These are phyloP conservation scores for Dendronephthya gigantea DNA, from an alignment of 64 coral and sea anemone genomes.

Conservation along the genomic window DNA sequence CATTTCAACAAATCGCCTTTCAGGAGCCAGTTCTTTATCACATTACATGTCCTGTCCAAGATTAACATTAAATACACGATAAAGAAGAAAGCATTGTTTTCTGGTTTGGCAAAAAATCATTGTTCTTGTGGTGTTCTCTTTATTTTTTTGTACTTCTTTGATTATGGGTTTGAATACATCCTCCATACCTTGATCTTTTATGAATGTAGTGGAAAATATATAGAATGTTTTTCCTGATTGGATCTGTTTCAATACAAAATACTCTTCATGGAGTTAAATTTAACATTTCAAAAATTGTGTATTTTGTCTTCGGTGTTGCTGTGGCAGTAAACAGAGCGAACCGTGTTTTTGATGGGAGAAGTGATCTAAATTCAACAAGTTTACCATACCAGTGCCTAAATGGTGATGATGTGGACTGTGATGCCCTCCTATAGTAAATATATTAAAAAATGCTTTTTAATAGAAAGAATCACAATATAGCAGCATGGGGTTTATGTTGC, in stretches of 20 bases:
- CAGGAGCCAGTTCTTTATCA: background rate
- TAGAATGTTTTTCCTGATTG: background rate
- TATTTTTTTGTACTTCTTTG: background rate
- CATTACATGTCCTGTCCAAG: background rate
- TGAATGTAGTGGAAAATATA: slow-evolving; percentile 5
- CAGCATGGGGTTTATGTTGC: background rate
- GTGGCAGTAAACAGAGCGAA: background rate
- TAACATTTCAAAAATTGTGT: slow-evolving; percentile 1
- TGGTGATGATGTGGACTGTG: background rate
- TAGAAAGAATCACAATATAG: background rate
- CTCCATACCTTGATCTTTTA: background rate
- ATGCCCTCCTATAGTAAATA: background rate
- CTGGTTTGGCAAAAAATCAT: background rate
- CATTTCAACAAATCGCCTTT: background rate
- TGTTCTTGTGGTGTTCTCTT: slow-evolving; percentile 4
- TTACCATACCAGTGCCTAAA: background rate
- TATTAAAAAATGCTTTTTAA: no score
- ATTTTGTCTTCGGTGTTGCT: background rate
- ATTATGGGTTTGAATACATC: background rate
- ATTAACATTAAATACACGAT: background rate
- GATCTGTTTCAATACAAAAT: background rate
- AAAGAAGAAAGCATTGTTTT: slow-evolving; percentile 1
- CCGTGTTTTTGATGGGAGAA: background rate
- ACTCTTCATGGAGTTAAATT: background rate
- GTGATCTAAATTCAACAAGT: background rate